Base-by-base conservation (phyloP, 2,888 invertebrate genomes). In the Eupithecia exiguata region DNA sequence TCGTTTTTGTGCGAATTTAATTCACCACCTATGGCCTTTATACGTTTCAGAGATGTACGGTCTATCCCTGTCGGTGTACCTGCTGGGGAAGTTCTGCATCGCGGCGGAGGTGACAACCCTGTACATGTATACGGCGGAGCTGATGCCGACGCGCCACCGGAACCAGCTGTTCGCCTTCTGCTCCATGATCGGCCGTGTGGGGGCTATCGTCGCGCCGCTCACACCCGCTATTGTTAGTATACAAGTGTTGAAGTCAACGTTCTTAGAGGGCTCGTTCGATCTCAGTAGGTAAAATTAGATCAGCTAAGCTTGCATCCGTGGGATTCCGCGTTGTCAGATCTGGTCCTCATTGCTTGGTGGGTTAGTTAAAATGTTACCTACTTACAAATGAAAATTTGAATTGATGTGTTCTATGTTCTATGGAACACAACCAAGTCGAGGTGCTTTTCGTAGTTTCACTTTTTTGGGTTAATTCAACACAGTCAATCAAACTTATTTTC, bases 101-200 rank as follows among this genome's bases (percentile, higher is more conserved):
- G 95, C 96, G 0, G 90, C 94, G 69, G 95, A 96, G 18, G 95
- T 95, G 81, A 93, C 95, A 43, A 91, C 95, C 2, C 83, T 96
- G 68, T 96, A 96, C 85, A 92, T 96, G 80, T 96, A 95, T 83
- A 96, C 96, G 0, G 93, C 96, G 3, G 96, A 96, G 88, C 88
- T 96, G 84, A 96, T 96, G 84, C 96, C 96, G 4, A 96, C 96
- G n/a, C 93, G 94, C 80, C 89, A 95, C 46, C 91, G 96, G 1
- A 96, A 96, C 84, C 95, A 95, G 49, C 87, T 96, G 76, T 92
- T 96, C 70, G 95, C 95, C 0, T 92, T 95, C 76, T 96, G 96
- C 80, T 96, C 96, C 14, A 96, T 96, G 96, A 90, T 96, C 75
- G 96, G 96, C 16, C 92, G 96, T 43, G 88, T 96, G 66, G 96